phyloP scores from a whole-genome alignment of 1,140 invertebrate species.

The Colletes latitarsis region DNA sequence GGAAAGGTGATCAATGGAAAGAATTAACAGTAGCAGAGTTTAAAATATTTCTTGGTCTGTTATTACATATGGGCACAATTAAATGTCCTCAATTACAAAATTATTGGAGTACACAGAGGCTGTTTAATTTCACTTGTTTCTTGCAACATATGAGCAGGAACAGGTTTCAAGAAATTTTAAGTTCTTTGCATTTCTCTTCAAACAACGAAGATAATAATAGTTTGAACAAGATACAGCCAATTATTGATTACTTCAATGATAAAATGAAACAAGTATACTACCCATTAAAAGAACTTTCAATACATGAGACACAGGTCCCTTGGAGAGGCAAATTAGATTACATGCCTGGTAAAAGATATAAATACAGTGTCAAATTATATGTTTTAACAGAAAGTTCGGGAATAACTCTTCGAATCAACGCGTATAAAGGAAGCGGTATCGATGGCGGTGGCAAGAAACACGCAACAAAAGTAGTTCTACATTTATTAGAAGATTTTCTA shows the following conservation, averaged over 20 bases:
- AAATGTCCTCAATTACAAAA: constrained; percentile 8
- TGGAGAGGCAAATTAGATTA: not conserved
- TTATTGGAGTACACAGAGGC: constrained; percentile 2
- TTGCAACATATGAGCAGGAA: constrained; percentile 1
- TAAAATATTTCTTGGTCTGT: not conserved
- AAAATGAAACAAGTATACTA: constrained; percentile 23
- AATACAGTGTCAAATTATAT: constrained; percentile 1
- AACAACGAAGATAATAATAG: not conserved
- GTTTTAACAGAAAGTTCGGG: constrained; percentile 5
- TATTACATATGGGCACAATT: constrained; percentile 18
- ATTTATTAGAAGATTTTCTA: constrained; percentile 21
- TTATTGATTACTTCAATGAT: constrained; percentile 20
- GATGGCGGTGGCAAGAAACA: not conserved
- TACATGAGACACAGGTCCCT: not conserved
- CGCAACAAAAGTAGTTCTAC: not conserved
- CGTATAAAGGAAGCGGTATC: not conserved
- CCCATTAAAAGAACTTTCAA: not conserved
- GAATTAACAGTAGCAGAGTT: constrained; percentile 2
- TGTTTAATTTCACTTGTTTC: constrained; percentile 9
- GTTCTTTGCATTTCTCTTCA: constrained; percentile 9
- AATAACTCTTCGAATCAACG: constrained; percentile 6
- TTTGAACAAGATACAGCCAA: not conserved
- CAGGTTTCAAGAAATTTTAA: constrained; percentile 14
- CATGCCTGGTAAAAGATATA: not conserved
- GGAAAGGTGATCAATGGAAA: not conserved